Evolutionary conservation across 53 echinoderm and acorn worm species (phyloP).

Genomic region (Holothuria scabra): DNA sequence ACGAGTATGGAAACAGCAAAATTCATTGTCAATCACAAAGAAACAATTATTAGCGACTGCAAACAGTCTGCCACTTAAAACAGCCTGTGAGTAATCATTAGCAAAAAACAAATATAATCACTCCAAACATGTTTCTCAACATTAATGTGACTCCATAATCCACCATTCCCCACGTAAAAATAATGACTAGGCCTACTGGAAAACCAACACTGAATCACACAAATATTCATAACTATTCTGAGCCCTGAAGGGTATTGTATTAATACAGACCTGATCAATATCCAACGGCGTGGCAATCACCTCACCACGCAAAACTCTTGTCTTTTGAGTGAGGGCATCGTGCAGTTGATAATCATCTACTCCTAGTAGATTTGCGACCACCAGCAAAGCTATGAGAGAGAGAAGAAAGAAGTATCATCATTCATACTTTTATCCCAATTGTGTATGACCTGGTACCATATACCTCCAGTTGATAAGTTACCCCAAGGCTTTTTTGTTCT

Average conservation of each 20-base stretch:
- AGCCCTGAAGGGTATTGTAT: not conserved
- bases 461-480: not conserved
- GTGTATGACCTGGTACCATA: not conserved
- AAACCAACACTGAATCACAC: too few species aligned
- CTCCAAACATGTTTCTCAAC: too few species aligned
- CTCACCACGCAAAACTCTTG: constrained; percentile 84
- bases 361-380: constrained; percentile 73
- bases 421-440: not conserved
- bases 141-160: too few species aligned
- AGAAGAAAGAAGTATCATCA: constrained; percentile 26
- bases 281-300: constrained; percentile 83
- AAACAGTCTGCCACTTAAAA: too few species aligned
- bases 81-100: too few species aligned
- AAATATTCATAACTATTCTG: not conserved
- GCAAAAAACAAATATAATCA: too few species aligned
- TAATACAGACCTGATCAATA: constrained; percentile 28
- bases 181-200: too few species aligned
- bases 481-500: too few species aligned
- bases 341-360: constrained; percentile 93
- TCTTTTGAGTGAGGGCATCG: constrained; percentile 92
- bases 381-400: constrained; percentile 64
- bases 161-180: too few species aligned
- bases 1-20: too few species aligned
- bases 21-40: too few species aligned
- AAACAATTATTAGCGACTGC: too few species aligned